A percentile compares a stretch with the other conserved stretches of the same genome.
Conservation (phyloP, 2,797 vertebrate genomes). For the Rhinichthys osculus region DNA sequence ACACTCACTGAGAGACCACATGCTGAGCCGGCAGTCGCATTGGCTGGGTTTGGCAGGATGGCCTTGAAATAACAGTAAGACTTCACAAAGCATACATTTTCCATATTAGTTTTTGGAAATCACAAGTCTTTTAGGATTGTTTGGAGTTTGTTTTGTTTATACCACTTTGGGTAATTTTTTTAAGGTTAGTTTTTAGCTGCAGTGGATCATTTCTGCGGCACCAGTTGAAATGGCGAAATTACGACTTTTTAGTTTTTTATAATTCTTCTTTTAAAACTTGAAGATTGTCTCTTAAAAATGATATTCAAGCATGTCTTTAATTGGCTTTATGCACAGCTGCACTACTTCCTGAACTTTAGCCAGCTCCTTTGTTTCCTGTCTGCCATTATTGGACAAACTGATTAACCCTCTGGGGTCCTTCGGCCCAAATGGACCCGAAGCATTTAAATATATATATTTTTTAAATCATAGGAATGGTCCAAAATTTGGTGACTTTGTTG, state of each 20-base stretch:
- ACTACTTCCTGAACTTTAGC: too few relatives aligned
- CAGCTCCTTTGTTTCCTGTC: too few relatives aligned
- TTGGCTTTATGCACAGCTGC: background rate
- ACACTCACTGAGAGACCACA: constrained; percentile 24
- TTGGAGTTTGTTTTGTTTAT: background rate
- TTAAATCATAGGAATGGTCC: too few relatives aligned
- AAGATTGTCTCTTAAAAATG: background rate
- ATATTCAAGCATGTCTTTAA: background rate
- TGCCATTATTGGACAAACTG: too few relatives aligned
- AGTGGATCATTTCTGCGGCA: background rate
- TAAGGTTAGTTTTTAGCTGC: background rate
- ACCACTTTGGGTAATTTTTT: background rate
- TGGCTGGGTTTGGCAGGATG: constrained; percentile 18
- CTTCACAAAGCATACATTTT: background rate
- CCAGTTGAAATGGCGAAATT: background rate
- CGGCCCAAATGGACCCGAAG: too few relatives aligned
- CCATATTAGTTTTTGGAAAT: background rate
- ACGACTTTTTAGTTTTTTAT: background rate
- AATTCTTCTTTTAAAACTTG: background rate
- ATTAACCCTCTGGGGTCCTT: too few relatives aligned
- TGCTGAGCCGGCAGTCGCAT: constrained; percentile 6
- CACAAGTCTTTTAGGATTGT: background rate
- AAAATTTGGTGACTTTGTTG: too few relatives aligned
- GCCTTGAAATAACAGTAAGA: constrained; percentile 8
- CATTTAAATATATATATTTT: too few relatives aligned